phyloP scores from a whole-genome alignment of 2,797 vertebrate genomes.

The Chaetophractus vellerosus region DNA sequence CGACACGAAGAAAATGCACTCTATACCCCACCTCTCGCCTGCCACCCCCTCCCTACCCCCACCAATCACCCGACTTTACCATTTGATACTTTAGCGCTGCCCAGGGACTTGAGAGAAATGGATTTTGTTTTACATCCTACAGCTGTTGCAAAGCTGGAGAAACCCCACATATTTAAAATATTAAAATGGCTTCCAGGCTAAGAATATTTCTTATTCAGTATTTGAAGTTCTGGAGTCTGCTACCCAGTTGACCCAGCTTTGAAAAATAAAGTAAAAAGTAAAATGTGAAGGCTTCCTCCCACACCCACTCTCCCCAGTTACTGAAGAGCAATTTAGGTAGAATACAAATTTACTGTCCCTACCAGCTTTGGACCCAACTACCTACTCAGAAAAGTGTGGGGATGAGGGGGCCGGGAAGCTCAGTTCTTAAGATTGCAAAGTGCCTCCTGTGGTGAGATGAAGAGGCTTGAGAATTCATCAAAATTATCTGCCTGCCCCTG shows the following conservation, averaged over 20 bases:
- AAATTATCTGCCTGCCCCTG: neutral
- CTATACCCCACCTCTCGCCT: neutral
- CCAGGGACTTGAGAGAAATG: slow-evolving; percentile 75
- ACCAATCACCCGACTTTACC: slow-evolving; percentile 37
- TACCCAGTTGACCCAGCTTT: neutral
- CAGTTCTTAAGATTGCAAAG: neutral
- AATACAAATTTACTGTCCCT: neutral
- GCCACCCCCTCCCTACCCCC: neutral
- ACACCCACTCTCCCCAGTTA: neutral
- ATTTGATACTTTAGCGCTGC: slow-evolving; percentile 72
- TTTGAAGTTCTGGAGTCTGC: slow-evolving; percentile 58
- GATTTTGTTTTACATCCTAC: slow-evolving; percentile 83
- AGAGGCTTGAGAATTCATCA: neutral
- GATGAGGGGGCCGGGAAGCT: neutral
- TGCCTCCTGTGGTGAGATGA: neutral
- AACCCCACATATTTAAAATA: slow-evolving; percentile 81
- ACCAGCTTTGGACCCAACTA: neutral
- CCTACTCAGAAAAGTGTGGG: neutral
- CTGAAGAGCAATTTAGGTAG: neutral
- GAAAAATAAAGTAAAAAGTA: slow-evolving; percentile 29
- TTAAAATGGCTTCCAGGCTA: slow-evolving; percentile 78
- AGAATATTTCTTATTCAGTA: slow-evolving; percentile 74
- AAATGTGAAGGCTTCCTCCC: neutral
- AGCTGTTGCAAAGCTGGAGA: slow-evolving; percentile 81
- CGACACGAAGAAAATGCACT: neutral